Percentiles rank a stretch among this genome's conserved stretches.
Evolutionary conservation across 2,113 vertebrate species (phyloP).

Genomic region (Plecturocebus donacophilus): DNA sequence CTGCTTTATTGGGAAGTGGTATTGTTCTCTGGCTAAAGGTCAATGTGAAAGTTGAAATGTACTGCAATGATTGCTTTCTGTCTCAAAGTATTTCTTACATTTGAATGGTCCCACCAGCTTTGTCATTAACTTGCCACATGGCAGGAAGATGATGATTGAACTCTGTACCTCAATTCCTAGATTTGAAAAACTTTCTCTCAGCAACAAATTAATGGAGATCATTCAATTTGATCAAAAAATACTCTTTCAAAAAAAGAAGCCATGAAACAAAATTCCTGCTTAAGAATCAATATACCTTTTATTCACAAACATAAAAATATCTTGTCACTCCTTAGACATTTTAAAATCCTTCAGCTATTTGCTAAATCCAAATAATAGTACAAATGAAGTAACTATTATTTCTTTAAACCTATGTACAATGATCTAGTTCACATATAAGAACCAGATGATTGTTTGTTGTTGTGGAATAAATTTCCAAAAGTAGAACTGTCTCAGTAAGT

Average conservation of each 20-base stretch:
- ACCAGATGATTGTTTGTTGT: not conserved
- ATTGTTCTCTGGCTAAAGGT: not conserved
- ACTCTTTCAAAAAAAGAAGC: not conserved
- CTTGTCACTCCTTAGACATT: not conserved
- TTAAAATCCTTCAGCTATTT: not conserved
- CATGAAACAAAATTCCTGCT: not conserved
- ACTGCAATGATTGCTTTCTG: no score
- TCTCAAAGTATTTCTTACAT: no score
- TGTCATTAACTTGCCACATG: not conserved
- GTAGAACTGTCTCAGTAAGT: accelerated
- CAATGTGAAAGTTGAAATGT: not conserved
- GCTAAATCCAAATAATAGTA: not conserved
- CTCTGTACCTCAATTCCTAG: not conserved
- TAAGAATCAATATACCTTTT: not conserved
- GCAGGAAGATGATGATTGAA: not conserved
- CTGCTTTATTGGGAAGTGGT: not conserved
- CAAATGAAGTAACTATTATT: no score
- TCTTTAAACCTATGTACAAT: no score
- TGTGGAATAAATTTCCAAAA: not conserved
- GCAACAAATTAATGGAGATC: not conserved
- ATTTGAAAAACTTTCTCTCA: not conserved
- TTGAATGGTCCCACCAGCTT: not conserved
- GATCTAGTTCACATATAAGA: not conserved
- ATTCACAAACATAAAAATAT: not conserved
- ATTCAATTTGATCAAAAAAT: not conserved